Evolutionary conservation across 2,797 vertebrate species (phyloP).

Genomic region (Chaenodraco wilsoni): DNA sequence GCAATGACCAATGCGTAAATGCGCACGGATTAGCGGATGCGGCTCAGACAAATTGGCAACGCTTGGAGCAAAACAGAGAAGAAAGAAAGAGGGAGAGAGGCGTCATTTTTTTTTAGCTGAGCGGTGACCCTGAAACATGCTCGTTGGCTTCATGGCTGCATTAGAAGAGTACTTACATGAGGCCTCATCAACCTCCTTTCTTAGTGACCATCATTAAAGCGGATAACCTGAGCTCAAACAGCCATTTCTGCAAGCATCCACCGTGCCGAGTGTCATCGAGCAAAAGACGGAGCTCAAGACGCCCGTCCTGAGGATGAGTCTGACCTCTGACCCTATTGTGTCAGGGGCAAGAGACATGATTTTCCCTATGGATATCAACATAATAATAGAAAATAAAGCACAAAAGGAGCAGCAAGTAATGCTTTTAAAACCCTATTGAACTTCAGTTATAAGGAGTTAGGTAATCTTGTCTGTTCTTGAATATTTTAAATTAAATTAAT

Average conservation of each 20-base stretch:
- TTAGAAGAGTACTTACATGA: slow-evolving; percentile 64
- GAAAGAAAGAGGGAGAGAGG: slow-evolving; percentile 47
- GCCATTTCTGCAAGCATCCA: slow-evolving; percentile 46
- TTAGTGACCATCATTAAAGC: slow-evolving; percentile 67
- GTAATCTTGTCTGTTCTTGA: not conserved
- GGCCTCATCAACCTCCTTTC: slow-evolving; percentile 65
- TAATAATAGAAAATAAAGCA: too few species aligned
- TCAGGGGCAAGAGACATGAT: not conserved
- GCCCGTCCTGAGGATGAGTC: slow-evolving; percentile 23
- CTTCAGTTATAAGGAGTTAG: not conserved
- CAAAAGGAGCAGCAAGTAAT: not conserved
- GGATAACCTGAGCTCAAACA: slow-evolving; percentile 63
- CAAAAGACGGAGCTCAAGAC: slow-evolving; percentile 33
- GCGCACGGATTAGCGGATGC: slow-evolving; percentile 72
- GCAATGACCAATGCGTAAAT: slow-evolving; percentile 77
- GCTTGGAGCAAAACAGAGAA: slow-evolving; percentile 66
- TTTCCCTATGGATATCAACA: not conserved
- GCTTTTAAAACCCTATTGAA: slow-evolving; percentile 4
- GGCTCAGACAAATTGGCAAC: slow-evolving; percentile 75
- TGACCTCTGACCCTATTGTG: slow-evolving; percentile 58
- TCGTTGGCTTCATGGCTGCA: slow-evolving; percentile 66
- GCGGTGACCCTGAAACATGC: slow-evolving; percentile 74
- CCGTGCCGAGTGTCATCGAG: slow-evolving; percentile 56
- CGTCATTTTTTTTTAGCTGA: slow-evolving; percentile 61
- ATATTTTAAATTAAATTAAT: slow-evolving; percentile 5